Conservation (phyloP, 1,140 invertebrate genomes). For the Sycophila sp. region DNA sequence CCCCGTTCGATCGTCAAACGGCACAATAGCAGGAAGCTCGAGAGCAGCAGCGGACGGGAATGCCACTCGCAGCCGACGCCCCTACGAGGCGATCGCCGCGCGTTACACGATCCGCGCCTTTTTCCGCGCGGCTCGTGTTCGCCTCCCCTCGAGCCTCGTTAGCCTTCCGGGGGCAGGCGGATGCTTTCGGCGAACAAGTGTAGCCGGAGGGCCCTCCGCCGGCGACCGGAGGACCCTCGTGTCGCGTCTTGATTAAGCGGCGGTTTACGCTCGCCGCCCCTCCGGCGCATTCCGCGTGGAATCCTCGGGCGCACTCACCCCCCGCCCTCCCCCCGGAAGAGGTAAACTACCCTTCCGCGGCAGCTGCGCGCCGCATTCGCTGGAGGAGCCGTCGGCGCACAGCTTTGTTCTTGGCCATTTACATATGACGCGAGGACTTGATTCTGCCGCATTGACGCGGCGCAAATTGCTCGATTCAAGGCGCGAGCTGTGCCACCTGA, state of each 20-base stretch:
- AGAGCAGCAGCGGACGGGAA: no score
- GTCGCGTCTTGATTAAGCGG: constrained; percentile 57
- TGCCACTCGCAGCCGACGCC: no score
- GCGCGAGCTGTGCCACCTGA: no score
- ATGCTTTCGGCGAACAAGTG: constrained; percentile 32
- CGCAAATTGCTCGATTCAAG: not conserved
- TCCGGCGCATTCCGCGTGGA: not conserved
- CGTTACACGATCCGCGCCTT: no score
- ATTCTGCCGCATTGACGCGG: not conserved
- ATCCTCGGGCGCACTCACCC: no score
- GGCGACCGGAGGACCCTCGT: constrained; percentile 41
- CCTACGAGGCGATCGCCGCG: no score
- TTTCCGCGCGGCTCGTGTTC: not conserved
- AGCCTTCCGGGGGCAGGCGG: not conserved
- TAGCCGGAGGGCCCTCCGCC: constrained; percentile 42
- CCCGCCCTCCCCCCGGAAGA: no score
- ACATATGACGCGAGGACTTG: not conserved
- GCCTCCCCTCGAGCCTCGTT: not conserved
- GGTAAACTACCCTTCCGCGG: no score
- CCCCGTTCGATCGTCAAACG: no score
- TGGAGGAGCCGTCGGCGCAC: not conserved
- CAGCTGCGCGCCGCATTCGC: not conserved
- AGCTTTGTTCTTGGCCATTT: constrained; percentile 12
- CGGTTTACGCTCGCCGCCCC: constrained; percentile 47
- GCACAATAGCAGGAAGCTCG: no score